phyloP scores from a whole-genome alignment of 92 coral and sea anemone species.

The Parazoanthus atlanticus region DNA sequence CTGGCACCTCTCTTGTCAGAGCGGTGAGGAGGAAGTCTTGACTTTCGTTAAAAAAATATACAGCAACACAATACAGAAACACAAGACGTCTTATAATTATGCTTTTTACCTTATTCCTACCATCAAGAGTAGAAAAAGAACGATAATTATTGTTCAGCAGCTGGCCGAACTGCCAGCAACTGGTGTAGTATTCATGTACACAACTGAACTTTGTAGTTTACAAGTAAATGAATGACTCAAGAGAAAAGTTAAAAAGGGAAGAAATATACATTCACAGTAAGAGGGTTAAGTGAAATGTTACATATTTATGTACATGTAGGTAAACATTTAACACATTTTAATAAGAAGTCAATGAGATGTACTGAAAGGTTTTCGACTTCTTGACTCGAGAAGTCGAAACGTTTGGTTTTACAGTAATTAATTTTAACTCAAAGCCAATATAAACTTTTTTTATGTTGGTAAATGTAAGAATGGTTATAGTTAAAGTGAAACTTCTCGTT shows the following conservation, averaged over 20 bases:
- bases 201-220: neutral
- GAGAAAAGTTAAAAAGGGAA: neutral
- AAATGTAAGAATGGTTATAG: too few species aligned
- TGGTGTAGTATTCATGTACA: neutral
- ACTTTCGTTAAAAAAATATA: too few species aligned
- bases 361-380: too few species aligned
- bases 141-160: neutral
- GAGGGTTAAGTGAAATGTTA: neutral
- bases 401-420: neutral
- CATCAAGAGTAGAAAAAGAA: neutral
- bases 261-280: neutral
- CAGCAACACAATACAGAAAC: neutral
- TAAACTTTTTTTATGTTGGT: too few species aligned
- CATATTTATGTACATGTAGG: neutral
- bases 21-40: slow-evolving; percentile 65
- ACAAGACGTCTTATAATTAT: neutral
- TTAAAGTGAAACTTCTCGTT: too few species aligned
- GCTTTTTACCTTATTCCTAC: neutral
- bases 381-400: too few species aligned
- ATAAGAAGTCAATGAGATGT: neutral
- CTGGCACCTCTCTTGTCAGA: slow-evolving; percentile 92
- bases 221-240: too few species aligned
- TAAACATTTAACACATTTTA: too few species aligned
- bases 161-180: neutral
- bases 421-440: too few species aligned